Conservation (phyloP, 2,797 vertebrate genomes). For the Mormyrus hasselquistii region DNA sequence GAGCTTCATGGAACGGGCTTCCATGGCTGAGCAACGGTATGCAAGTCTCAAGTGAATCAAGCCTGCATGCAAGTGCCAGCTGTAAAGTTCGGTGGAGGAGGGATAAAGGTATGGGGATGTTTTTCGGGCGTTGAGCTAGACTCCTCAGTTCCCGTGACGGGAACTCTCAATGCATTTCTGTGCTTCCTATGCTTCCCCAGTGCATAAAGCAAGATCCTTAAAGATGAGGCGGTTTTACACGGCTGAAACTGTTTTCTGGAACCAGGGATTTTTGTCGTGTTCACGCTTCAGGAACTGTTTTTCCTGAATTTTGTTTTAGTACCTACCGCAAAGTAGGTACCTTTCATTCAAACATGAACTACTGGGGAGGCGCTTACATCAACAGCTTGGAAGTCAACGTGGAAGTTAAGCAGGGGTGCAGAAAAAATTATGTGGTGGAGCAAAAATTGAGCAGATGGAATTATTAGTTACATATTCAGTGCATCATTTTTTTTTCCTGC, state of each 20-base stretch:
- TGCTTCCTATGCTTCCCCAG: not conserved
- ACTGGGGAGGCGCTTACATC: not conserved
- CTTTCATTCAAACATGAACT: not conserved
- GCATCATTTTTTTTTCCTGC: not conserved
- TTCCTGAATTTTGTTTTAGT: not conserved
- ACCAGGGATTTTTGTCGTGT: not conserved
- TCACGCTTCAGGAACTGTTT: not conserved
- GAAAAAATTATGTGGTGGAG: not conserved
- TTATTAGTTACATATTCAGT: not conserved
- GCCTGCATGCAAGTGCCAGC: too few relatives aligned
- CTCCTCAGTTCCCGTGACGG: not conserved
- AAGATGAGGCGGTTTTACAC: not conserved
- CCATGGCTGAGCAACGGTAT: not conserved
- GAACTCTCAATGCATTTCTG: not conserved
- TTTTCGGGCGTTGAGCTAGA: not conserved
- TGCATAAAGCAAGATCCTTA: not conserved
- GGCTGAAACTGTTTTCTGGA: not conserved
- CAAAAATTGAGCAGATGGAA: not conserved
- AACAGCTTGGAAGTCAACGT: not conserved
- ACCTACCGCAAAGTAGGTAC: not conserved
- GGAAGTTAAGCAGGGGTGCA: not conserved
- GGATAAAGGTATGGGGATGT: not conserved
- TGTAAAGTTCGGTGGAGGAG: too few relatives aligned
- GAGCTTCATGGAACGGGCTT: not conserved
- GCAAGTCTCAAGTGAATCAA: not conserved